Base-by-base conservation (phyloP, 2,797 vertebrate genomes). In the Carcharodon carcharias region DNA sequence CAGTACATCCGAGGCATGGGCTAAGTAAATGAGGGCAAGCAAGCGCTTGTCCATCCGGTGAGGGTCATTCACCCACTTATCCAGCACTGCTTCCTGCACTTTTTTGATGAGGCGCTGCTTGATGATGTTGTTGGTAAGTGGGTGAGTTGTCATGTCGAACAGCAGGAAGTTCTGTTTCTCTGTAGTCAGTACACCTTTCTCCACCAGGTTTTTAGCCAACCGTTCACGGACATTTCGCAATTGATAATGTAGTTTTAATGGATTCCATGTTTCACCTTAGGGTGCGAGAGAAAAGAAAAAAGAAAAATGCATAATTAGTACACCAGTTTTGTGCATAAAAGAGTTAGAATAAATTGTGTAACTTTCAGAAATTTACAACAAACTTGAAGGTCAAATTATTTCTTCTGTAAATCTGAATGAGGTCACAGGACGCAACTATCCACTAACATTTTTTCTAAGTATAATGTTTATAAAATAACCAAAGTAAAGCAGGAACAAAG, bases 101-200 rank as follows among this genome's bases (percentile, higher is more conserved):
- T 98, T 99, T 98, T 98, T 99, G 97, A 99, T 99, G 97, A 99
- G 99, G 58, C 99, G 99, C 97, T 99, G 99, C 97, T 99, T 99
- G 97, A 99, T 99, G 97, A 98, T 99, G 98, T 98, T 99, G 98
- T 99, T 99, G 97, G 99, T 99, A 96, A 99, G 98, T 28, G 99
- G 99, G 96, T 99, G 99, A 0, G 99, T 99, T 54, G 98, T 99
- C 99, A 99, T 99, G 97, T 99, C 99, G 97, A 99, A 99, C 18
- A 99, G 98, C 96, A 99, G 98, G 97, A 99, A 99, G 98, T 99
- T 99, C 98, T 99, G 99, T 97, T 99, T 99, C 97, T 99, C 99
- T 0, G 99, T 99, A 7, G 99, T 99, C 97, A 99, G 97, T 96
- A 99, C 99, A 0, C 99, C 99, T 96, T 99, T 99, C 97, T 99